Conservation (phyloP, 2,888 invertebrate species). For the Iphiclides podalirius region DNA sequence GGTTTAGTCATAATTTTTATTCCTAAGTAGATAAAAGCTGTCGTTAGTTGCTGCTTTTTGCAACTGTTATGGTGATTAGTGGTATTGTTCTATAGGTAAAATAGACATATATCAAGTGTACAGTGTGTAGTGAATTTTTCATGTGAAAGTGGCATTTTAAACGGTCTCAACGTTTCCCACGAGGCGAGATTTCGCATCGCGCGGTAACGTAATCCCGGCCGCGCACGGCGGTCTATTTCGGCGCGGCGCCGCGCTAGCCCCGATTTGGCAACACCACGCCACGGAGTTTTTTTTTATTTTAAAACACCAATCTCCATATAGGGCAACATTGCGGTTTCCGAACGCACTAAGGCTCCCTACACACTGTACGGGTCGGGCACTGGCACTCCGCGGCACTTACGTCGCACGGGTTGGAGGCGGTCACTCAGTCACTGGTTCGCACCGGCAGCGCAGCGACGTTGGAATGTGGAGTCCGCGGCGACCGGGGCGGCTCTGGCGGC, state of each 20-base stretch:
- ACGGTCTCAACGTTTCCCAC: conserved; percentile 13
- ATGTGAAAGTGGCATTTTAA: conserved; percentile 24
- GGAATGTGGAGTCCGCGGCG: conserved; percentile 87
- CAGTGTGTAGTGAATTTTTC: conserved; percentile 36
- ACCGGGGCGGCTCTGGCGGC: conserved; percentile 83
- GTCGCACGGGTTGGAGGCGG: conserved; percentile 78
- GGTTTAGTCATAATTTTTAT: too few species aligned
- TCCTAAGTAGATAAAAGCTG: too few species aligned
- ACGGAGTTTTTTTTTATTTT: conserved; percentile 63
- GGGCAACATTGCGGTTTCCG: conserved; percentile 24
- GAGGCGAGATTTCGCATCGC: conserved; percentile 24
- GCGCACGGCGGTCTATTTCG: conserved; percentile 64
- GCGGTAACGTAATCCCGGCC: conserved; percentile 70
- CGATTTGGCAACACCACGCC: conserved; percentile 51
- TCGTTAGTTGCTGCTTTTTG: too few species aligned
- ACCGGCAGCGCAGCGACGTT: conserved; percentile 79
- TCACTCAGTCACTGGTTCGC: conserved; percentile 72
- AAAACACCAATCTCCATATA: conserved; percentile 36
- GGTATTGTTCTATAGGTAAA: neutral
- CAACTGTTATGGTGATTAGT: conserved; percentile 9
- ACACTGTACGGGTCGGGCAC: conserved; percentile 54
- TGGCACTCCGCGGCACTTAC: conserved; percentile 73
- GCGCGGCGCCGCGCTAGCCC: conserved; percentile 43
- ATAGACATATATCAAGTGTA: conserved; percentile 30
- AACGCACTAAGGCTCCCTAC: conserved; percentile 41